Evolutionary conservation across 2,113 vertebrate genomes (phyloP), one percentile per base, ranked within the genome.

Genomic region (Solea senegalensis): DNA sequence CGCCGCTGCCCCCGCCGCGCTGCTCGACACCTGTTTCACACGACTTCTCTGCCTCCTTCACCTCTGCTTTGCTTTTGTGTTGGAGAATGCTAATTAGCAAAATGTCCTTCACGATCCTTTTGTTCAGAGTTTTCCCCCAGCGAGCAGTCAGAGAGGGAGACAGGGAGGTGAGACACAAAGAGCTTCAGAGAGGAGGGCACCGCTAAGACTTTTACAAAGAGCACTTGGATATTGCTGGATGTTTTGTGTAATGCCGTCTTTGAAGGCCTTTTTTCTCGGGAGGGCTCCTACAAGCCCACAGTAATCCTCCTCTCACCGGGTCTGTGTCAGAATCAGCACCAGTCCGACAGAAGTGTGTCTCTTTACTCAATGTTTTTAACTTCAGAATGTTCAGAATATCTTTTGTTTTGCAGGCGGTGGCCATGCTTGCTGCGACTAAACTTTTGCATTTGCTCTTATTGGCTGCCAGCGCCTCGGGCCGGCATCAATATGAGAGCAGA

Each of bases 181-280:
- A n/a, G 65, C 74, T 85, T 82, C 78, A 87, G 87, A 78, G 73
- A 72, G 73, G 77, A 83, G 82, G 80, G 72, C 83, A 78, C 52
- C 59, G 63, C 51, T 87, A 85, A 88, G 85, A 85, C 86, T 82
- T 78, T 85, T 80, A 90, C 83, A 90, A 89, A 91, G 85, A 86
- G 65, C 73, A 69, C 76, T 87, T 81, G 80, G 81, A 88, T 85
- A 84, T 88, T 74, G 76, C 57, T 70, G 83, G 74, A 78, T 89
- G 86, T 90, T 88, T 90, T 80, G 83, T 77, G 71, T 89, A 86
- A 90, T 76, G 65, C 83, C 64, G 27, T 78, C 76, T 90, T 91
- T 90, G 80, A 91, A 90, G 71, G 81, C 69, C 70, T 81, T 82
- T 72, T 81, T 82, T 72, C 82, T 83, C 61, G 15, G 75, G 85